These are phyloP conservation scores for Trachelus troglodyta DNA, from an alignment of 2,888 invertebrate species.

Conservation along the genomic window DNA sequence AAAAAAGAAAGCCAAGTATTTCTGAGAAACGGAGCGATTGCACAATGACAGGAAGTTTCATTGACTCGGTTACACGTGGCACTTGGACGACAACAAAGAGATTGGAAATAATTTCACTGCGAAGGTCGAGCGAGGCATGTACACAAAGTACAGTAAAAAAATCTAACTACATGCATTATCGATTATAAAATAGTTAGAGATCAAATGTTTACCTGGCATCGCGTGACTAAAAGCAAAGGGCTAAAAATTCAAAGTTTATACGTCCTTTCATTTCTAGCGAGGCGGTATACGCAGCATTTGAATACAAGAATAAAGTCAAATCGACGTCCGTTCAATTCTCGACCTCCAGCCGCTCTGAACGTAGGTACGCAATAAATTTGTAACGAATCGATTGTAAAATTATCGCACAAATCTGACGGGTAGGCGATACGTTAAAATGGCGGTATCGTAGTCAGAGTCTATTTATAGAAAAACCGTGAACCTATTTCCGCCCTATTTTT, in stretches of 20 bases:
- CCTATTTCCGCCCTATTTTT: slow-evolving; percentile 12
- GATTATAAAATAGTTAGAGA: neutral
- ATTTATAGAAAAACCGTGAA: slow-evolving; percentile 17
- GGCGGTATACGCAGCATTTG: neutral
- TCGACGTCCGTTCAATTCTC: neutral
- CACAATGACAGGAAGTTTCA: neutral
- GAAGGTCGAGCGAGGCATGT: neutral
- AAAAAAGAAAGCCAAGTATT: neutral
- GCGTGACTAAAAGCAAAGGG: no score
- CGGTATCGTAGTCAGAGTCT: neutral
- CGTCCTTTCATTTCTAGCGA: neutral
- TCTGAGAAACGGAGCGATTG: neutral
- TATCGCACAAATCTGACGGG: neutral
- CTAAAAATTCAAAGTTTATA: no score
- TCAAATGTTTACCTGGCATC: neutral
- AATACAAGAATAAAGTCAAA: neutral
- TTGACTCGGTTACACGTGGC: neutral
- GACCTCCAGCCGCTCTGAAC: neutral
- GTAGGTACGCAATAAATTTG: neutral
- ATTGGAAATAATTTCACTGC: neutral
- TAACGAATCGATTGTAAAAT: neutral
- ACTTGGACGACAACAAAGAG: neutral
- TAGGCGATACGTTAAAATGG: neutral
- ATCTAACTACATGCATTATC: neutral
- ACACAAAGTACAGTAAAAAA: neutral